phyloP scores from a whole-genome alignment of 2,797 vertebrate species.

The Xenentodon cancila region DNA sequence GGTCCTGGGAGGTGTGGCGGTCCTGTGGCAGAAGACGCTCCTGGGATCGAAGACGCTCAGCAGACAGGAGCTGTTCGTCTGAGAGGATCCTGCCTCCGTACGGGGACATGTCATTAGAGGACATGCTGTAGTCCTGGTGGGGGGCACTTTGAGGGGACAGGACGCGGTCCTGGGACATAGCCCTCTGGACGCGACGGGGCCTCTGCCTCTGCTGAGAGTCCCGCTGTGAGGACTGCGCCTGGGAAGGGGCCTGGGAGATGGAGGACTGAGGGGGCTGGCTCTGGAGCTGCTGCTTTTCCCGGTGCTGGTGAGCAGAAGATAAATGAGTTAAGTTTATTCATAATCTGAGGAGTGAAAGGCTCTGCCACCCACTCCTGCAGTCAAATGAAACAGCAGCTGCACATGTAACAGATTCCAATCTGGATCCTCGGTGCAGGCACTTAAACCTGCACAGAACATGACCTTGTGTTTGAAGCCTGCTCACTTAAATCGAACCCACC shows the following conservation, averaged over 20 bases:
- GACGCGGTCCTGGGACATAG: conserved; percentile 98
- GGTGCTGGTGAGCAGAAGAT: conserved; percentile 68
- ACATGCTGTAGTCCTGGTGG: conserved; percentile 86
- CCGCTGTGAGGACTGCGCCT: conserved; percentile 77
- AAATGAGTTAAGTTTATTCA: conserved; percentile 47
- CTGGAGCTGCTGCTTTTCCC: conserved; percentile 69
- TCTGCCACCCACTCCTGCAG: conserved; percentile 22
- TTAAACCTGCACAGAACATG: conserved; percentile 8
- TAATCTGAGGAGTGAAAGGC: conserved; percentile 28
- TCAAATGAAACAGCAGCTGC: conserved; percentile 4
- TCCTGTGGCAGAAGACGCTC: conserved; percentile 96
- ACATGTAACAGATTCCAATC: conserved; percentile 17
- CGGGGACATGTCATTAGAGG: conserved; percentile 83
- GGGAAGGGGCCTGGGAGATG: conserved; percentile 69
- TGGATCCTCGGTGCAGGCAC: conserved; percentile 18
- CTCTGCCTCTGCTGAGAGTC: conserved; percentile 87
- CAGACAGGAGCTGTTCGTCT: conserved; percentile 94
- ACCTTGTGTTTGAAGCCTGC: conserved; percentile 27
- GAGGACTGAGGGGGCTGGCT: conserved; percentile 65
- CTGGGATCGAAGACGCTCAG: conserved; percentile 95
- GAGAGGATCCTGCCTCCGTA: conserved; percentile 93
- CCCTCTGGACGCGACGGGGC: conserved; percentile 92
- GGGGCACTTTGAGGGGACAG: conserved; percentile 88
- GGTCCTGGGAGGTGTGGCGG: conserved; percentile 91
- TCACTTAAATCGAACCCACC: conserved; percentile 57